Conservation (phyloP, 2,113 vertebrate genomes). For the Neopipo cinnamomea region DNA sequence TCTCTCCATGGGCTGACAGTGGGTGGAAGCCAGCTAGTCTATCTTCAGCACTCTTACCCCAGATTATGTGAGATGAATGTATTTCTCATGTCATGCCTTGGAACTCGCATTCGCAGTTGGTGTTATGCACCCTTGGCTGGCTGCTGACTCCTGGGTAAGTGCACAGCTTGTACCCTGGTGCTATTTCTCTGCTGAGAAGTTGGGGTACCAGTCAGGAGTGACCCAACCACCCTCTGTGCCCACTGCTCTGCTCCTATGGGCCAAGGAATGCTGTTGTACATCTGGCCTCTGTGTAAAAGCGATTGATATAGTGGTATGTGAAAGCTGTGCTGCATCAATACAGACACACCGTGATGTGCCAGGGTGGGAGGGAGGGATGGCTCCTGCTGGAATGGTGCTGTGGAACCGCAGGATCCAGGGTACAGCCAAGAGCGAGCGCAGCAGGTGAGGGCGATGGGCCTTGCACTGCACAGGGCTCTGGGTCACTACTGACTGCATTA, state of each 20-base stretch:
- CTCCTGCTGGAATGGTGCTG: neutral
- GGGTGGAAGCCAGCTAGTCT: slow-evolving; percentile 72
- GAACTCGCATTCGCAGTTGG: slow-evolving; percentile 68
- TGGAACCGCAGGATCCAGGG: neutral
- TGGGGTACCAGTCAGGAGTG: slow-evolving; percentile 58
- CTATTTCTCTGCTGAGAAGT: slow-evolving; percentile 58
- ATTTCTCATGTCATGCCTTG: slow-evolving; percentile 71
- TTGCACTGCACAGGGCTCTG: neutral
- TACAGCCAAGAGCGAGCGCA: neutral
- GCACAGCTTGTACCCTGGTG: slow-evolving; percentile 69
- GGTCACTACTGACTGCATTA: neutral
- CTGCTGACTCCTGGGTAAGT: slow-evolving; percentile 68
- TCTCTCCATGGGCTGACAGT: slow-evolving; percentile 72
- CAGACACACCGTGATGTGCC: neutral
- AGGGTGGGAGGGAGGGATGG: neutral
- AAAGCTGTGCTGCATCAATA: neutral
- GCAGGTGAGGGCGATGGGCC: fast-evolving
- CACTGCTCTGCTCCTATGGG: neutral
- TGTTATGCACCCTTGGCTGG: slow-evolving; percentile 70
- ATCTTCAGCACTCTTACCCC: slow-evolving; percentile 69
- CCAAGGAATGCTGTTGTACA: neutral
- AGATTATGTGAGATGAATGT: slow-evolving; percentile 72
- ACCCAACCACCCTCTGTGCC: neutral
- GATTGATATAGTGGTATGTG: fast-evolving
- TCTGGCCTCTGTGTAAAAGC: neutral